Conservation (phyloP, 2,888 invertebrate genomes). For the Drosophila niveifrons region DNA sequence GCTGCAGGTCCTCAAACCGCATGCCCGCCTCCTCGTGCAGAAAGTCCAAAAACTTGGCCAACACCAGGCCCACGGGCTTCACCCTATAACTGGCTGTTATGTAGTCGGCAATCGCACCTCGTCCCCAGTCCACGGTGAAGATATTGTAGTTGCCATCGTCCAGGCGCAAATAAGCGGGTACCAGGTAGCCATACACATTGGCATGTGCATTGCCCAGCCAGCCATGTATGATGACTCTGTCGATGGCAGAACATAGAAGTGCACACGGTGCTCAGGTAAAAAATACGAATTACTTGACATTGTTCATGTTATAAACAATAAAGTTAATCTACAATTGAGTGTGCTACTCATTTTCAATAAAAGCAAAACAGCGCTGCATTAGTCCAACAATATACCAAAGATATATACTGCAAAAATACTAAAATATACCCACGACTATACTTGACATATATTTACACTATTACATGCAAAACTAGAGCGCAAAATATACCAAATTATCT, state of each 20-base stretch:
- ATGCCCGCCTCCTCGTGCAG: slow-evolving; percentile 87
- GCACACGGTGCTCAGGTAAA: neutral
- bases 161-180: slow-evolving; percentile 77
- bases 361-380: too few species aligned
- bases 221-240: slow-evolving; percentile 83
- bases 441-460: too few species aligned
- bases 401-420: too few species aligned
- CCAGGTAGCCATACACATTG: slow-evolving; percentile 71
- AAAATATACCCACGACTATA: too few species aligned
- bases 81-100: slow-evolving; percentile 82
- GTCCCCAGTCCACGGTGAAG: slow-evolving; percentile 84
- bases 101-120: slow-evolving; percentile 83
- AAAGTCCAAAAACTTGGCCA: slow-evolving; percentile 88
- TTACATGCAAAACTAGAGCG: too few species aligned
- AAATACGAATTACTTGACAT: neutral
- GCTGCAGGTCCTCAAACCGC: slow-evolving; percentile 75
- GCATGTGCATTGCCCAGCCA: slow-evolving; percentile 83
- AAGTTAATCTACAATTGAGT: too few species aligned
- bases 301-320: too few species aligned
- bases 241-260: neutral
- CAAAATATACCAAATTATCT: too few species aligned
- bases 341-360: too few species aligned
- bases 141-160: slow-evolving; percentile 73
- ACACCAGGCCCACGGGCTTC: slow-evolving; percentile 86
- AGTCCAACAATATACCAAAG: too few species aligned